These are phyloP conservation scores for Steinernema feltiae DNA, from an alignment of 1,140 invertebrate genomes.

Conservation along the genomic window DNA sequence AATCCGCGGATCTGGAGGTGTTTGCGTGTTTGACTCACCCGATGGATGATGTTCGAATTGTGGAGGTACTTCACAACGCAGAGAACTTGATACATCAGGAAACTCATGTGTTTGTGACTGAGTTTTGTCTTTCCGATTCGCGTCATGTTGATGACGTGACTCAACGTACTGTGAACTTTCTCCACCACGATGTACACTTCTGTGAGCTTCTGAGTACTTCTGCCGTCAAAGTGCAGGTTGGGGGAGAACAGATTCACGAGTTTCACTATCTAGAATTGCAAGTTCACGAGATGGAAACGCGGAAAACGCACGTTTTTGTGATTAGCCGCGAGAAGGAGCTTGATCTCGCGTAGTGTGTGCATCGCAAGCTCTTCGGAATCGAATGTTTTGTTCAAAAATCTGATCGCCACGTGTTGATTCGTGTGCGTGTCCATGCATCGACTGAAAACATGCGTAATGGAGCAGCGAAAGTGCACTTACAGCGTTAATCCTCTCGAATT, in stretches of 20 bases:
- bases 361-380: background rate
- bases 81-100: background rate
- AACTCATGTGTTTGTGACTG: background rate
- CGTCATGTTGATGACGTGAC: background rate
- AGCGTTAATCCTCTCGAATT: background rate
- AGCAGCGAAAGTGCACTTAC: background rate
- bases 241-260: background rate
- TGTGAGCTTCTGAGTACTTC: background rate
- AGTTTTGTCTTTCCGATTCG: background rate
- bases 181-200: background rate
- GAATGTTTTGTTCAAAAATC: background rate
- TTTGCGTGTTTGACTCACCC: background rate
- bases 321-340: background rate
- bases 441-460: background rate
- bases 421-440: background rate
- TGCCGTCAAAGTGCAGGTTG: background rate
- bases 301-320: background rate
- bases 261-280: background rate
- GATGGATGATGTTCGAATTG: background rate
- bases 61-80: conserved; percentile 1
- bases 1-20: no score
- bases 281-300: background rate
- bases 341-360: background rate
- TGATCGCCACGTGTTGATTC: background rate
- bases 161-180: background rate